phyloP scores from a whole-genome alignment of 92 coral and sea anemone genomes.

The Plumapathes pennacea region DNA sequence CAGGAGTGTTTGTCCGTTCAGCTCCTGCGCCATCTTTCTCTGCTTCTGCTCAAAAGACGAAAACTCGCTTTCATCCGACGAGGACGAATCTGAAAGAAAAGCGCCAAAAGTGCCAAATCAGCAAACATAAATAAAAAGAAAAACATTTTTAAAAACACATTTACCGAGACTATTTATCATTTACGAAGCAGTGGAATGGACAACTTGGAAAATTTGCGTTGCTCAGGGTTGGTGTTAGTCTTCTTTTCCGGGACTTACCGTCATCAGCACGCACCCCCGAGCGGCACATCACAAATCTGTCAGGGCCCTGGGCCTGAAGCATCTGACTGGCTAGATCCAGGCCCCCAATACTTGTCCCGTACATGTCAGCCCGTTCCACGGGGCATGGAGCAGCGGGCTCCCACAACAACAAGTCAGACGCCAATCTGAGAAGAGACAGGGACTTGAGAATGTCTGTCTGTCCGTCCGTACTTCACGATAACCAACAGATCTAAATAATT shows the following conservation, averaged over 20 bases:
- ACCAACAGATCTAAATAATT: not conserved
- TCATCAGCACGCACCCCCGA: constrained; percentile 83
- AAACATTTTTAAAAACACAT: no score
- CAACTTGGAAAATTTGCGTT: not conserved
- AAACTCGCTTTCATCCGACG: constrained; percentile 86
- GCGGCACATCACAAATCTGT: constrained; percentile 92
- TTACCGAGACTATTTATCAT: no score
- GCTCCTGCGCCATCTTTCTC: constrained; percentile 33
- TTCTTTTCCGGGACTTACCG: constrained; percentile 38
- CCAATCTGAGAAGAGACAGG: constrained; percentile 4
- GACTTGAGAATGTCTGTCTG: no score
- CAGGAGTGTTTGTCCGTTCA: constrained; percentile 68
- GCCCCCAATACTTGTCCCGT: constrained; percentile 70
- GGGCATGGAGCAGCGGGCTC: constrained; percentile 84
- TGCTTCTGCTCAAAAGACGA: constrained; percentile 72
- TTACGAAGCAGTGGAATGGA: not conserved
- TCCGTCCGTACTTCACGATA: no score
- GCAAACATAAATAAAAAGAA: no score
- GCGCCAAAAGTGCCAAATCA: no score
- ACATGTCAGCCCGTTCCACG: constrained; percentile 68
- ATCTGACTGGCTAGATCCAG: constrained; percentile 92
- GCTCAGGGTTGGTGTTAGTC: not conserved
- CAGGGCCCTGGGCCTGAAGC: constrained; percentile 80
- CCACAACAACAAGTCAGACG: constrained; percentile 89
- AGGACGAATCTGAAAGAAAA: constrained; percentile 60